Conservation (phyloP, 2,113 vertebrate species). For the Oncorhynchus kisutch region DNA sequence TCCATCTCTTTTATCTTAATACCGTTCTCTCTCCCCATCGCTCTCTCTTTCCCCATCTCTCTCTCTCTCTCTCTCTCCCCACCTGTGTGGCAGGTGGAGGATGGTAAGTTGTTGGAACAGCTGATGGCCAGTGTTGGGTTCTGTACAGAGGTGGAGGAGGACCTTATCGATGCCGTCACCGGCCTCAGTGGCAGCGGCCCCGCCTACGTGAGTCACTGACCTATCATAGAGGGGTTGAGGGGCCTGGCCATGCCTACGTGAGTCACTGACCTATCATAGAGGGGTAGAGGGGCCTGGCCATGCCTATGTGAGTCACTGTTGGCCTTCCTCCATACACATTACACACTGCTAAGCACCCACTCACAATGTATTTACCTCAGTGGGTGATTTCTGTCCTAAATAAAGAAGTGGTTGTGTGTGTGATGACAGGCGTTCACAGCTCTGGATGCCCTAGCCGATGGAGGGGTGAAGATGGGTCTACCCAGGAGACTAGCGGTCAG, state of each 20-base stretch:
- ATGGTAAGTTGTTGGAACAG: conserved; percentile 89
- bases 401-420: background rate
- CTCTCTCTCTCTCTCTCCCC: too few relatives aligned
- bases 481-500: conserved; percentile 88
- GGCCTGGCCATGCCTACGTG: too few relatives aligned
- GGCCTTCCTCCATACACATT: too few relatives aligned
- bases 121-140: conserved; percentile 95
- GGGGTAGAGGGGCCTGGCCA: too few relatives aligned
- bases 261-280: too few relatives aligned
- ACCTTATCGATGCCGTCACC: conserved; percentile 92
- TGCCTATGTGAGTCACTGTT: too few relatives aligned
- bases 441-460: conserved; percentile 91
- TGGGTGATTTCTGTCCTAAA: background rate
- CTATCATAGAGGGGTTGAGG: too few relatives aligned
- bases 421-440: conserved; percentile 87
- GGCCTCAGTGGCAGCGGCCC: conserved; percentile 97
- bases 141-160: conserved; percentile 96
- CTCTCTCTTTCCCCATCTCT: too few relatives aligned
- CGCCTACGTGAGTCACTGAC: conserved; percentile 83
- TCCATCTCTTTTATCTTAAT: too few relatives aligned
- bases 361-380: background rate
- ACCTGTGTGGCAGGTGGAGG: conserved; percentile 76
- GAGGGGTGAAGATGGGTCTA: conserved; percentile 98
- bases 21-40: background rate
- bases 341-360: background rate